These are phyloP conservation scores for Norana najaformis DNA, from an alignment of 2,888 invertebrate species.

Conservation along the genomic window DNA sequence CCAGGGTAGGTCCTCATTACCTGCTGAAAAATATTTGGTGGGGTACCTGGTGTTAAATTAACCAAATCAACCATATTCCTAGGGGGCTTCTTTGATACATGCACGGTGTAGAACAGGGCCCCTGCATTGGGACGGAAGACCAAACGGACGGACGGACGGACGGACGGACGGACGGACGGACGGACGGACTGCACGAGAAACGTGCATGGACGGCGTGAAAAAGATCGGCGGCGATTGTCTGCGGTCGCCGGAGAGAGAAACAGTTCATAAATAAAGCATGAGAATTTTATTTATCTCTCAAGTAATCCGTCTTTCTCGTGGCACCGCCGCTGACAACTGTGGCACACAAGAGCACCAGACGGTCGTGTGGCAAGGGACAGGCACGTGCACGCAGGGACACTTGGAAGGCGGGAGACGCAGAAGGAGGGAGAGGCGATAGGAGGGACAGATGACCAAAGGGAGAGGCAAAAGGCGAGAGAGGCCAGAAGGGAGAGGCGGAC, in stretches of 20 bases:
- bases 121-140: neutral
- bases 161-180: neutral
- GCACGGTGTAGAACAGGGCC: neutral
- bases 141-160: neutral
- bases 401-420: neutral
- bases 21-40: too few species aligned
- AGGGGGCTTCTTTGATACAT: neutral
- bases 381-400: neutral
- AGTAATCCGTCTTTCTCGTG: neutral
- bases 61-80: neutral
- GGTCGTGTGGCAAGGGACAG: neutral
- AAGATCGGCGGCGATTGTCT: neutral
- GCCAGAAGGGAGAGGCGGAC: neutral
- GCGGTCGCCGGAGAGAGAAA: neutral
- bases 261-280: conserved; percentile 22
- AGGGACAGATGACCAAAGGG: neutral
- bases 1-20: too few species aligned
- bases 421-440: neutral
- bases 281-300: conserved; percentile 18
- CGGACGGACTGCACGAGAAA: neutral
- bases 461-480: neutral
- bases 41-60: neutral
- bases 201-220: neutral
- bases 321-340: neutral
- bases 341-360: neutral